Base-by-base conservation (phyloP, 2,888 invertebrate genomes). In the Mactromeris polynyma region DNA sequence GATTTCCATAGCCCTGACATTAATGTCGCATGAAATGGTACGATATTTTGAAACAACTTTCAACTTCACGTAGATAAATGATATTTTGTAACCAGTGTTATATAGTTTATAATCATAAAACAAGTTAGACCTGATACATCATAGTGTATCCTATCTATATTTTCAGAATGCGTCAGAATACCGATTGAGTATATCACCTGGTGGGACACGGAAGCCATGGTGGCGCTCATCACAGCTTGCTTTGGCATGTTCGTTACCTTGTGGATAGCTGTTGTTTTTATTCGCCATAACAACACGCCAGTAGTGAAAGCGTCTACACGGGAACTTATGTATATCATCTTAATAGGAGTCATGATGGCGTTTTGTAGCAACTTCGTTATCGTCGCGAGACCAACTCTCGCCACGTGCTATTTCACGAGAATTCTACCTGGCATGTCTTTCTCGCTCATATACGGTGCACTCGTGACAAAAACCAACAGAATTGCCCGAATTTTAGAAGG, bases 401-500 rank as follows among this genome's bases (percentile, higher is more conserved):
- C 98, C 0, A 98, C 98, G 33, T 98, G 99, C 96, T 97, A 98
- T 93, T 98, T 99, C 11, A 98, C 99, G 96, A 98, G 99, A 54
- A 98, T 99, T 91, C 98, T 99, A 97, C 98, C 99, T 0, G 99
- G 99, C 4, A 98, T 99, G 96, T 99, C 99, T 96, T 99, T 99
- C 97, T 98, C 99, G 0, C 98, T 99, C 80, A 99, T 99, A 69
- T 99, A 99, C 97, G 99, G 99, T 0, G 99, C 99, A 0, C 97
- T 99, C 42, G 97, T 99, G 85, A 99, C 99, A 81, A 99, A 99
- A 97, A 99, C 99, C 19, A 99, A 99, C 97, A 97, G 99, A 84
- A 99, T 99, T 92, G 98, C 99, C 0, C 97, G 99, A 81, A 99
- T 99, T 96, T 98, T 99, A 97, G 99, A 99, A 96, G 99, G 99